Evolutionary conservation across 2,113 vertebrate species (phyloP).

Genomic region (Oxyura jamaicensis): DNA sequence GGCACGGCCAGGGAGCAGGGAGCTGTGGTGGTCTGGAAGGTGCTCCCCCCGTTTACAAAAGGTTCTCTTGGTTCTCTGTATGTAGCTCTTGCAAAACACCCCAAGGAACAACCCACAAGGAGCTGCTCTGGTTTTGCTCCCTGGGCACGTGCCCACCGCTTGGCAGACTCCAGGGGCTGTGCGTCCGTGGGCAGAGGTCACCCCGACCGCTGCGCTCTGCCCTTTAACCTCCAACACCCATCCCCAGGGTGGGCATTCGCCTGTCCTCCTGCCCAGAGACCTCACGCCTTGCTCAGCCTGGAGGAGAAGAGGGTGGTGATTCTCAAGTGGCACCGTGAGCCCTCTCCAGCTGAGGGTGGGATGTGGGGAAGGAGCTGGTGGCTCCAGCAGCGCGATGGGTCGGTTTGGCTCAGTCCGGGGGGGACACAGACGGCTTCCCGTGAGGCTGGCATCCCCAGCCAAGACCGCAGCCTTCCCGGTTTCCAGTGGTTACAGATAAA

Average conservation of each 20-base stretch:
- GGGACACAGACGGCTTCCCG: neutral
- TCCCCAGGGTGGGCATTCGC: neutral
- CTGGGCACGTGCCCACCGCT: accelerated
- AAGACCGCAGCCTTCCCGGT: neutral
- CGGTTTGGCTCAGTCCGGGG: neutral
- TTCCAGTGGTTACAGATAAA: constrained; percentile 10
- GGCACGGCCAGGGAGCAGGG: accelerated
- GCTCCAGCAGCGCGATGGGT: accelerated
- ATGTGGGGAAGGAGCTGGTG: too few species aligned
- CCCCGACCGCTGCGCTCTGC: accelerated
- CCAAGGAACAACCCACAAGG: too few species aligned
- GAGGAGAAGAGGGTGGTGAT: neutral
- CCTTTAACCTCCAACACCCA: neutral
- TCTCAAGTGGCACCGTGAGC: neutral
- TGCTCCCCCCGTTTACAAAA: neutral
- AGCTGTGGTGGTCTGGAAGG: neutral
- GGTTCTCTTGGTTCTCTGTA: neutral
- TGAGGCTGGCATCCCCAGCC: neutral
- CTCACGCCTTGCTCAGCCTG: neutral
- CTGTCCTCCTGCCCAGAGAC: neutral
- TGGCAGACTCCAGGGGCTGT: neutral
- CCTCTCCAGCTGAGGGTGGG: neutral
- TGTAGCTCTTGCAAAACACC: neutral
- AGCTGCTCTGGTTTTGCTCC: neutral
- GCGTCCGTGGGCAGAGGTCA: neutral